Conservation (phyloP, 2,797 vertebrate species). For the Triplophysa bombifrons region DNA sequence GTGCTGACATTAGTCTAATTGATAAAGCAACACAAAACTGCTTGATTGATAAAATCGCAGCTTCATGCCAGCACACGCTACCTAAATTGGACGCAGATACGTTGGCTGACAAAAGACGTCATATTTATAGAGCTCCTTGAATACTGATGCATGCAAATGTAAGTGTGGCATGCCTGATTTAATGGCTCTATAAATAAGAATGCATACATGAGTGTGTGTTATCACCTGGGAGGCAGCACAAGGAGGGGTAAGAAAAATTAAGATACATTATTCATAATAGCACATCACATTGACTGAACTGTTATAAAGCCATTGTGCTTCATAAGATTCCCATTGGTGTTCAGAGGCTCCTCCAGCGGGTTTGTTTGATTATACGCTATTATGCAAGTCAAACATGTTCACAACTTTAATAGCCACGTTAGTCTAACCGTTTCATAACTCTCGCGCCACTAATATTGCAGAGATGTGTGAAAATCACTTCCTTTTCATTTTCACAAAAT, state of each 20-base stretch:
- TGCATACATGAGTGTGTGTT: slow-evolving; percentile 26
- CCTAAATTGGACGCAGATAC: slow-evolving; percentile 14
- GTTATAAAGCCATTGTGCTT: slow-evolving; percentile 50
- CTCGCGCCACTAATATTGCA: slow-evolving; percentile 36
- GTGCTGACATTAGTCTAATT: slow-evolving; percentile 32
- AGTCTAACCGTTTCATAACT: slow-evolving; percentile 31
- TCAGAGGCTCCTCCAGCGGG: neutral
- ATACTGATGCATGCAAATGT: slow-evolving; percentile 48
- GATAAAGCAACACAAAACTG: slow-evolving; percentile 7
- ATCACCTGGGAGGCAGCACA: slow-evolving; percentile 14
- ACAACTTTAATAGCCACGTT: slow-evolving; percentile 28
- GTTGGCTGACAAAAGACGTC: slow-evolving; percentile 28
- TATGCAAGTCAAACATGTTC: slow-evolving; percentile 32
- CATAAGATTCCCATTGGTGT: slow-evolving; percentile 42
- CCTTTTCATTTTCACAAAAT: neutral
- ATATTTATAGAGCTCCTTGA: slow-evolving; percentile 28
- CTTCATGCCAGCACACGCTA: neutral
- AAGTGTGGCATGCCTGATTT: slow-evolving; percentile 33
- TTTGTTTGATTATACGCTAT: slow-evolving; percentile 23
- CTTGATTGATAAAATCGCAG: neutral
- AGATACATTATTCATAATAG: slow-evolving; percentile 63
- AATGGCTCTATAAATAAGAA: slow-evolving; percentile 49
- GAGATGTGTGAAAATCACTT: slow-evolving; percentile 20
- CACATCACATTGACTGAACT: slow-evolving; percentile 49
- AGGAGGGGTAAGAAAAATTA: slow-evolving; percentile 47